Base-by-base conservation (phyloP, 2,113 vertebrate species). In the Dicrurus megarhynchus region DNA sequence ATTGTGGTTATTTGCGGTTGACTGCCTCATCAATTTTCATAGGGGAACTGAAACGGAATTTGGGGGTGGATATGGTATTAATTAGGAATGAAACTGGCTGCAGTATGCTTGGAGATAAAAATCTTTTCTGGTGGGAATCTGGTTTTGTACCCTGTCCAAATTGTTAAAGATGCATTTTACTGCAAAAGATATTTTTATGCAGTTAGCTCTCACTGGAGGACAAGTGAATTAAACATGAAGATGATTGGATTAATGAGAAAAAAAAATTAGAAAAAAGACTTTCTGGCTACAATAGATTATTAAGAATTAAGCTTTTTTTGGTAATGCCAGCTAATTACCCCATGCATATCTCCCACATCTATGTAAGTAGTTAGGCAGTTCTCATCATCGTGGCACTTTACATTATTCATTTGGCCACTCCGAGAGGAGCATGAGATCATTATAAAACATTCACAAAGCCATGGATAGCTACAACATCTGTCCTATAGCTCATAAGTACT, bases 21-120 rank as follows among this genome's bases (percentile, higher is more conserved):
- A 91, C 87, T 97, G 97, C 91, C 76, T 96, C 95, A 97, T 97
- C 95, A 97, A 84, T 97, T 97, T 98, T 97, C 89, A 59, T 96
- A 87, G 95, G 96, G 91, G 94, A 97, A 69, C 77, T 91, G 87
- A 98, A 97, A 96, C 89, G 90, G 95, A 81, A 95, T 97, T 96
- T 90, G 57, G 68, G 95, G 82, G 80, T 95, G 74, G 97, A 89
- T 97, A 96, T 95, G 84, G 86, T 97, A 97, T 98, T 98, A 98
- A 98, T 98, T 98, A 97, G 8, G 50, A 91, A 93, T 78, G 84
- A 98, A 98, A 97, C 94, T 93, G 93, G 89, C 81, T 44, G 76
- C 96, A 97, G 93, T 97, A 94, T 95, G 96, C 89, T 97, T 90
- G 14, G 94, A 97, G 92, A 97, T 96, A 92, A 93, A 93, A 87